Conservation (phyloP, 2,888 invertebrate species). For the Alentia gelatinosa region DNA sequence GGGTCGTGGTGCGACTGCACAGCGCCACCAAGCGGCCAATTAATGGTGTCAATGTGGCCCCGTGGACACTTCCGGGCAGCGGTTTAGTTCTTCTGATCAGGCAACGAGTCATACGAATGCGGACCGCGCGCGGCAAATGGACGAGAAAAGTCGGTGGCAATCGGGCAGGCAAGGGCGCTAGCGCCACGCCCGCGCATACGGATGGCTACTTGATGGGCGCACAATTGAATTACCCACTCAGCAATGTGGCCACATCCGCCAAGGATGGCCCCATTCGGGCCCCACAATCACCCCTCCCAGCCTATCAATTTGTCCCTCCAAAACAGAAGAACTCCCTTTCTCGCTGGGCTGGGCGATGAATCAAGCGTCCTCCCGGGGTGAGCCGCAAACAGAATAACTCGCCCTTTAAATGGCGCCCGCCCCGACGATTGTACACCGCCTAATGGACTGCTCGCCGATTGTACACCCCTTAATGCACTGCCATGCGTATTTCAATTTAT, state of each 20-base stretch:
- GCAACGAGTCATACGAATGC: constrained; percentile 39
- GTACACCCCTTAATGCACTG: not conserved
- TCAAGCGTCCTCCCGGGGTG: not conserved
- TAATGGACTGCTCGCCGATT: not conserved
- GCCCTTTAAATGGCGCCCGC: not conserved
- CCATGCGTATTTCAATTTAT: constrained; percentile 30
- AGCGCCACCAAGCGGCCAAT: constrained; percentile 16
- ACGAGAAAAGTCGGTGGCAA: constrained; percentile 42
- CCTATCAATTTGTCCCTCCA: constrained; percentile 45
- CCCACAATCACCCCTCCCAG: constrained; percentile 47
- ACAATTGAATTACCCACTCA: constrained; percentile 56
- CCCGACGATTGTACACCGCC: constrained; percentile 20
- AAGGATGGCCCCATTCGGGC: constrained; percentile 40
- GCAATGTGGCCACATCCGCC: constrained; percentile 51
- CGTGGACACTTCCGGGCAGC: not conserved
- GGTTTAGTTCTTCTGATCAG: constrained; percentile 27
- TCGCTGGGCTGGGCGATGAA: not conserved
- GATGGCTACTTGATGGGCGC: constrained; percentile 53
- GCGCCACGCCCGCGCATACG: constrained; percentile 48
- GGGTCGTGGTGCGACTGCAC: constrained; percentile 9
- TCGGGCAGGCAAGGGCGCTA: not conserved
- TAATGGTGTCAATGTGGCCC: constrained; percentile 47
- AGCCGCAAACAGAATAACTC: constrained; percentile 38
- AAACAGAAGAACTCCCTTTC: constrained; percentile 42
- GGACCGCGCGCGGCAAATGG: not conserved